Evolutionary conservation across 1,140 invertebrate species (phyloP).

Genomic region (Saccostrea glomerata): DNA sequence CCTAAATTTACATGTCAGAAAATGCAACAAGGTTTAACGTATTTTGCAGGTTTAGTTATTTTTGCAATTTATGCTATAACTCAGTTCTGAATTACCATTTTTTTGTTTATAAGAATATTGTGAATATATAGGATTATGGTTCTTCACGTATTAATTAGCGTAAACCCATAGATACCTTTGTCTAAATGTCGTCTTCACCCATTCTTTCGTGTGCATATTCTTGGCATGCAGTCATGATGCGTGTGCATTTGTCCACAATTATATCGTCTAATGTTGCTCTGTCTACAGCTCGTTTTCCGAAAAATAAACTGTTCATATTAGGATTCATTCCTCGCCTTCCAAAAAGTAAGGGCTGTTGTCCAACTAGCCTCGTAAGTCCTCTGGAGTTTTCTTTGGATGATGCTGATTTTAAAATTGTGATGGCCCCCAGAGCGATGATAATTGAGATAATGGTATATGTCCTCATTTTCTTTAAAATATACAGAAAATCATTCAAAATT

Average conservation of each 20-base stretch:
- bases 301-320: conserved; percentile 73
- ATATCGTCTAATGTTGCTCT: conserved; percentile 47
- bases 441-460: conserved; percentile 8
- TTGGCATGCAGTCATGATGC: conserved; percentile 39
- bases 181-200: conserved; percentile 19
- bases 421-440: conserved; percentile 10
- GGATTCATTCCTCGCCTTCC: conserved; percentile 68
- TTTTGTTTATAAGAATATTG: no score
- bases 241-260: conserved; percentile 40
- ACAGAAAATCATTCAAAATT: no score
- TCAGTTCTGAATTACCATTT: no score
- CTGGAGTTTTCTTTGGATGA: conserved; percentile 45
- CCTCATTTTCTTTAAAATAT: not conserved
- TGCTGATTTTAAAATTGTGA: conserved; percentile 23
- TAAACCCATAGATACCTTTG: not conserved
- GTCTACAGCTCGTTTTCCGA: conserved; percentile 64
- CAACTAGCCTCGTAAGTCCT: conserved; percentile 54
- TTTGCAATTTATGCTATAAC: no score
- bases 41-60: no score
- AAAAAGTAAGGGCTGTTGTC: conserved; percentile 64
- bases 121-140: no score
- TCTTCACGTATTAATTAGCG: no score
- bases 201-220: conserved; percentile 38
- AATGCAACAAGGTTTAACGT: no score
- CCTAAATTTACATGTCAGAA: no score